These are phyloP conservation scores for Tenualosa ilisha DNA, from an alignment of 2,797 vertebrate genomes.

Conservation along the genomic window DNA sequence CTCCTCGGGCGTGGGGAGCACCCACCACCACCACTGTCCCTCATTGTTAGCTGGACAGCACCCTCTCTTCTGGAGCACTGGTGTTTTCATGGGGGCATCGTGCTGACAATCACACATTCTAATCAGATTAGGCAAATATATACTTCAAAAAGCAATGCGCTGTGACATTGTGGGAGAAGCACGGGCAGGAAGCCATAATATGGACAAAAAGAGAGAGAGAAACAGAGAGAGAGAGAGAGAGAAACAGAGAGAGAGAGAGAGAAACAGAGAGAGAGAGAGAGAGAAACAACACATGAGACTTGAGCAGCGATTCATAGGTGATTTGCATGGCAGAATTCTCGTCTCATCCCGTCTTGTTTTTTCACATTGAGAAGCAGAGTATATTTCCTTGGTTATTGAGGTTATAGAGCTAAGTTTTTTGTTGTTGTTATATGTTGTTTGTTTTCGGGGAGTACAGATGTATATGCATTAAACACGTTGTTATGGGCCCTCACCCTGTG, in stretches of 20 bases:
- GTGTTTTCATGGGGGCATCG: conserved; percentile 70
- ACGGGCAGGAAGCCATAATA: conserved; percentile 26
- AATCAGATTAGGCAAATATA: conserved; percentile 99
- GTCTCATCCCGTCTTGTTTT: background rate
- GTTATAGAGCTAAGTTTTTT: background rate
- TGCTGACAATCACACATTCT: conserved; percentile 79
- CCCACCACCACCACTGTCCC: background rate
- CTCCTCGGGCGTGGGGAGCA: conserved; percentile 74
- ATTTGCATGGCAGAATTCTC: background rate
- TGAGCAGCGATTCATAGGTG: background rate
- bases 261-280: background rate
- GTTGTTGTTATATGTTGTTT: background rate
- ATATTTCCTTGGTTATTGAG: too few relatives aligned
- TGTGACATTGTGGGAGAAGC: conserved; percentile 69
- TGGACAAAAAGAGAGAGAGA: background rate
- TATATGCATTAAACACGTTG: background rate
- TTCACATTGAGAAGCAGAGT: too few relatives aligned
- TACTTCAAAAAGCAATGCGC: conserved; percentile 94
- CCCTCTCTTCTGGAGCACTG: conserved; percentile 88
- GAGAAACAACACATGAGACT: background rate
- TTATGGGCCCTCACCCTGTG: background rate
- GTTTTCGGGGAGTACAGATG: too few relatives aligned
- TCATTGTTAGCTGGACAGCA: conserved; percentile 77
- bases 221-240: too few relatives aligned
- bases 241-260: background rate